These are phyloP conservation scores for Lepidocolaptes lacrymiger DNA, from an alignment of 2,797 vertebrate species.

Conservation along the genomic window DNA sequence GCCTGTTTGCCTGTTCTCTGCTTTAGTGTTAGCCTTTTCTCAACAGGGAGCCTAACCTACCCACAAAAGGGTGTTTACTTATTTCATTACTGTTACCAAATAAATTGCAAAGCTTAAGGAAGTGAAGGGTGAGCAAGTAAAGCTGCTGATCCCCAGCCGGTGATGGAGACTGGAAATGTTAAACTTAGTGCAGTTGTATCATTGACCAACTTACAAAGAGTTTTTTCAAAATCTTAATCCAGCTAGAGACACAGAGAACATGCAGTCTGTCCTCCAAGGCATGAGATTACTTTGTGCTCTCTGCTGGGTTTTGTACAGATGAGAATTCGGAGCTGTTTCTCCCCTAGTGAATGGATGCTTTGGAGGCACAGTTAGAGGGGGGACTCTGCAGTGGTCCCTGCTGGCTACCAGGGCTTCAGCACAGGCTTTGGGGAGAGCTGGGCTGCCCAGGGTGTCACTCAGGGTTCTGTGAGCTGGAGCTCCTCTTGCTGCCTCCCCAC, in stretches of 20 bases:
- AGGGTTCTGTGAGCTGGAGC: background rate
- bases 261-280: accelerated
- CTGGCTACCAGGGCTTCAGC: background rate
- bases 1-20: background rate
- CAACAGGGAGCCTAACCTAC: background rate
- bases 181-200: background rate
- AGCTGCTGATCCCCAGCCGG: background rate
- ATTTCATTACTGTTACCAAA: background rate
- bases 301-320: background rate
- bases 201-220: background rate
- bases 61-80: background rate
- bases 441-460: background rate
- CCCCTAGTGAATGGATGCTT: accelerated
- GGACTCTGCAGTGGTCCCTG: background rate
- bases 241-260: accelerated
- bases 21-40: background rate
- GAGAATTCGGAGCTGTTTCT: background rate
- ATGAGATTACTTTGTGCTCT: background rate
- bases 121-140: accelerated
- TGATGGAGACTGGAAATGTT: background rate
- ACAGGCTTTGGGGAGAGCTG: background rate
- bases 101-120: background rate
- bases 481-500: accelerated
- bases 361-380: accelerated
- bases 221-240: background rate